phyloP scores from a whole-genome alignment of 1,140 invertebrate species.

The Archivesica marissinica region DNA sequence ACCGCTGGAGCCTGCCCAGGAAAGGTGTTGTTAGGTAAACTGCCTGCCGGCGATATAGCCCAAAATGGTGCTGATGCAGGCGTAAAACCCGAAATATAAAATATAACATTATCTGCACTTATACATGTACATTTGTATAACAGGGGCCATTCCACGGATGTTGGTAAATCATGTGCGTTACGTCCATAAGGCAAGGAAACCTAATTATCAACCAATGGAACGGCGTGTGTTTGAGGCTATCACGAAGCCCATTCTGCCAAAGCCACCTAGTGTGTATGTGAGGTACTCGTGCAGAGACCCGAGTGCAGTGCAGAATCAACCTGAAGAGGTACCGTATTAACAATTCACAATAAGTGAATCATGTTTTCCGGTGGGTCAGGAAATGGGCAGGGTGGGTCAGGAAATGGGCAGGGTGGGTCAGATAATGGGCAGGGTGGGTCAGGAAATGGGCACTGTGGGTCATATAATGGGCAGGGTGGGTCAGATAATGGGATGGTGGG shows the following conservation, averaged over 20 bases:
- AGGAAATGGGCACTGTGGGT: too few species aligned
- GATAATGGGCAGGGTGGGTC: too few species aligned
- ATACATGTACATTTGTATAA: background rate
- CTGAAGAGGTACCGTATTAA: slow-evolving; percentile 6
- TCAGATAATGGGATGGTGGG: background rate
- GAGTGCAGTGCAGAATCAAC: background rate
- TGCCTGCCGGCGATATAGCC: too few species aligned
- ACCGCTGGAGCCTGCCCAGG: too few species aligned
- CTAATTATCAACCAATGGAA: background rate
- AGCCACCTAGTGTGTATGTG: background rate
- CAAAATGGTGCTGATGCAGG: too few species aligned
- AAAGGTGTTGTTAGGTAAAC: too few species aligned
- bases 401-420: too few species aligned
- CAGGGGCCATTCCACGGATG: background rate
- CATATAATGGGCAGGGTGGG: too few species aligned
- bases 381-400: too few species aligned
- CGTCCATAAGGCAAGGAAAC: slow-evolving; percentile 1
- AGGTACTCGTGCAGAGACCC: slow-evolving; percentile 9
- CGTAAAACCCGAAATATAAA: too few species aligned
- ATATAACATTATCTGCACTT: too few species aligned
- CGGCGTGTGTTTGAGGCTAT: slow-evolving; percentile 19
- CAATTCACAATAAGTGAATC: background rate
- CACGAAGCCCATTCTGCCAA: background rate
- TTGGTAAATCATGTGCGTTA: background rate
- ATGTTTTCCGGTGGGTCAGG: background rate